Evolutionary conservation across 1,140 invertebrate species (phyloP).

Genomic region (Elymnias hypermnestra): DNA sequence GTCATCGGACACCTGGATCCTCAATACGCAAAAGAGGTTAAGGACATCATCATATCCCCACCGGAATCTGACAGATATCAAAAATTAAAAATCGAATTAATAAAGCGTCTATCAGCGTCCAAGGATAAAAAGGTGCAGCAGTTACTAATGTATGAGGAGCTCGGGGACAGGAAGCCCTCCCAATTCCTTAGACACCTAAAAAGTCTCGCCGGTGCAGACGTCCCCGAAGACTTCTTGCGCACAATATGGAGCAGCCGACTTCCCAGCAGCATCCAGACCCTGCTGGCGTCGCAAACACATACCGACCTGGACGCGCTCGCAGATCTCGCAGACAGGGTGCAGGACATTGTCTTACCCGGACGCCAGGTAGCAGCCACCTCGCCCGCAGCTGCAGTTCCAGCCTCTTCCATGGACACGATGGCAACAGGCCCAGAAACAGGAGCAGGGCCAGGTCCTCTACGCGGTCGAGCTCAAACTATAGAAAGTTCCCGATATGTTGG

Average conservation of each 20-base stretch:
- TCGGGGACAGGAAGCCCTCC: constrained; percentile 3
- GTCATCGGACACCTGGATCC: constrained; percentile 8
- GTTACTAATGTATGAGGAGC: constrained; percentile 2
- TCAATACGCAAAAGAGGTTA: not conserved
- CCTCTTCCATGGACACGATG: not conserved
- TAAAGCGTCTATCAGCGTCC: constrained; percentile 1
- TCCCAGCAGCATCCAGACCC: not conserved
- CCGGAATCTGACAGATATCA: not conserved
- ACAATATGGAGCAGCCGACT: constrained; percentile 1
- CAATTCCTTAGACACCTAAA: constrained; percentile 4
- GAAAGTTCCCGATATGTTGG: constrained; percentile 11
- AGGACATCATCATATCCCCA: constrained; percentile 3
- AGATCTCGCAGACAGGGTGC: not conserved
- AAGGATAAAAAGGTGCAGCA: constrained; percentile 1
- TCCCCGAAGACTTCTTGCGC: constrained; percentile 1
- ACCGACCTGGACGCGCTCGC: not conserved
- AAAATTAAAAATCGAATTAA: constrained; percentile 7
- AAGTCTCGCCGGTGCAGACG: not conserved
- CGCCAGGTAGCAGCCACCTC: not conserved
- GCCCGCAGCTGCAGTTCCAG: not conserved
- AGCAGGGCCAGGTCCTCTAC: not conserved
- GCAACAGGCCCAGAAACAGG: not conserved
- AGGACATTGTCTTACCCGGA: no score
- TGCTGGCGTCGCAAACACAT: not conserved
- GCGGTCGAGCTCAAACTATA: not conserved